These are phyloP conservation scores for Ruditapes philippinarum DNA, from an alignment of 1,140 invertebrate species.

Conservation along the genomic window DNA sequence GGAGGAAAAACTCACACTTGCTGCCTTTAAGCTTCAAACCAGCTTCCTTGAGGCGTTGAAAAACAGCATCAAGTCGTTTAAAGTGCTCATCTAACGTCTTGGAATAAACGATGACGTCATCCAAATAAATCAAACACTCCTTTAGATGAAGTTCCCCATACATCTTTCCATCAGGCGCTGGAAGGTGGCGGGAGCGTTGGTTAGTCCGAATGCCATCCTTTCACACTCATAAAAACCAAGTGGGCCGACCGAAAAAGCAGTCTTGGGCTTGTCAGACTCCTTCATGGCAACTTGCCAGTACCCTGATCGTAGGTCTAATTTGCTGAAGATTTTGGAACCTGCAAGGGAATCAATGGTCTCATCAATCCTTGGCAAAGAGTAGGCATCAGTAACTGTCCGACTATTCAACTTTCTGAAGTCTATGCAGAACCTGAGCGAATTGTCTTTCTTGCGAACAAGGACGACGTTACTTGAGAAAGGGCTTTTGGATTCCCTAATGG, in stretches of 20 bases:
- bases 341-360: slow-evolving; percentile 84
- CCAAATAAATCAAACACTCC: slow-evolving; percentile 40
- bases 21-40: slow-evolving; percentile 73
- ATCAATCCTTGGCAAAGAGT: slow-evolving; percentile 88
- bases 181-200: slow-evolving; percentile 1
- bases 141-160: slow-evolving; percentile 32
- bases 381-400: slow-evolving; percentile 86
- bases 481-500: slow-evolving; percentile 18
- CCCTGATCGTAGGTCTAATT: slow-evolving; percentile 85
- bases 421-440: slow-evolving; percentile 16
- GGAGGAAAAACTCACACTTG: slow-evolving; percentile 86
- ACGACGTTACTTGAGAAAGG: slow-evolving; percentile 35
- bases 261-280: slow-evolving; percentile 81
- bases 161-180: slow-evolving; percentile 44
- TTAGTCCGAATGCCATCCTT: not conserved
- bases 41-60: slow-evolving; percentile 67
- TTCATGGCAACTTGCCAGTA: slow-evolving; percentile 85
- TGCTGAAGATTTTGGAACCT: slow-evolving; percentile 84
- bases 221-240: slow-evolving; percentile 59
- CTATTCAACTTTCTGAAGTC: slow-evolving; percentile 83
- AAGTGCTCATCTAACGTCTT: not conserved
- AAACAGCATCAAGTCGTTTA: slow-evolving; percentile 72
- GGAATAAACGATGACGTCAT: slow-evolving; percentile 18
- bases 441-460: slow-evolving; percentile 38
- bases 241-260: slow-evolving; percentile 72